phyloP scores from a whole-genome alignment of 2,888 invertebrate genomes.

The Caenorhabditis sp. region DNA sequence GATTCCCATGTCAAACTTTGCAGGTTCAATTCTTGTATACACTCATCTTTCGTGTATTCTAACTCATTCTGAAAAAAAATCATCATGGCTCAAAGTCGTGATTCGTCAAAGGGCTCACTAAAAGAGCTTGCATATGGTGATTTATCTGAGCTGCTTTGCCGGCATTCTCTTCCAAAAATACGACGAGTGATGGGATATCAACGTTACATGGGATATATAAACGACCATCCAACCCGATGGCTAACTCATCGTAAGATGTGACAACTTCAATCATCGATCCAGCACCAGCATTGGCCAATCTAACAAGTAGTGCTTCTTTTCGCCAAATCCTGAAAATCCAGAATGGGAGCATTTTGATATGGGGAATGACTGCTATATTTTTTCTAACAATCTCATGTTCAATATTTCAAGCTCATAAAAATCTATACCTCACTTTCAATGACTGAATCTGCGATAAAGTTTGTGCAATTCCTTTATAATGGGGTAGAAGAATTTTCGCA shows the following conservation, averaged over 20 bases:
- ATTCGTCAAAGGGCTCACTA: conserved; percentile 17
- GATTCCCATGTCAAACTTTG: conserved; percentile 44
- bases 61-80: conserved; percentile 30
- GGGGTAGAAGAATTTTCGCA: conserved; percentile 43
- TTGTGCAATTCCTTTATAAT: conserved; percentile 48
- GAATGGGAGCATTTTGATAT: no score
- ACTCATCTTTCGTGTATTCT: conserved; percentile 25
- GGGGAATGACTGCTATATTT: not conserved
- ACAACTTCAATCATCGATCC: conserved; percentile 50
- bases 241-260: conserved; percentile 63
- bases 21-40: conserved; percentile 43
- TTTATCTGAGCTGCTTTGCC: conserved; percentile 35
- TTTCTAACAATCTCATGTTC: not conserved
- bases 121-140: conserved; percentile 37
- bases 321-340: conserved; percentile 25
- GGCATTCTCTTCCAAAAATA: conserved; percentile 57
- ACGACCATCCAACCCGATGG: conserved; percentile 59
- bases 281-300: conserved; percentile 29
- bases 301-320: conserved; percentile 33
- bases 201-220: conserved; percentile 68
- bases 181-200: conserved; percentile 54
- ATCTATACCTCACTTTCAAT: conserved; percentile 32
- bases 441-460: conserved; percentile 48
- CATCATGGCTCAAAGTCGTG: not conserved
- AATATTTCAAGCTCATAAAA: no score